Conservation (phyloP, 2,797 vertebrate species). For the Phyllotis vaccarum region DNA sequence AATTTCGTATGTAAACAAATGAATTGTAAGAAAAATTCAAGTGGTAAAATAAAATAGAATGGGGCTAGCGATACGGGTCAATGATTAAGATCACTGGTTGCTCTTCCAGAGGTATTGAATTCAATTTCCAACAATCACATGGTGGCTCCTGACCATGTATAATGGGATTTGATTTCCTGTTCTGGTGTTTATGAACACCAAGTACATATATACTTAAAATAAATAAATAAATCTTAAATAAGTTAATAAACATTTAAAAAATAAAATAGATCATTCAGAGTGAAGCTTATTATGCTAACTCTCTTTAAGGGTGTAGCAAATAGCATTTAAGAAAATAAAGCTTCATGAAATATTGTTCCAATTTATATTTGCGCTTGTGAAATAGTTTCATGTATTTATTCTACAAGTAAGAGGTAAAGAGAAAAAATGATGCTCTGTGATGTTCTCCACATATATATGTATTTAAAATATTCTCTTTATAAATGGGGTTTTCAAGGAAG, state of each 20-base stretch:
- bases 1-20: neutral
- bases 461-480: neutral
- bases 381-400: conserved; percentile 29
- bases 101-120: too few relatives aligned
- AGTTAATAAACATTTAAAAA: neutral
- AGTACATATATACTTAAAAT: too few relatives aligned
- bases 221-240: too few relatives aligned
- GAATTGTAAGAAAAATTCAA: neutral
- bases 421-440: too few relatives aligned
- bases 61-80: neutral
- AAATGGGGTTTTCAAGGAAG: neutral
- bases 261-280: neutral
- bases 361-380: neutral
- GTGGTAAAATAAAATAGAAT: neutral
- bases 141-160: too few relatives aligned
- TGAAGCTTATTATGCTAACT: neutral
- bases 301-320: neutral
- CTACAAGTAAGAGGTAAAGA: neutral
- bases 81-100: too few relatives aligned
- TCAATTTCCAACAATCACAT: too few relatives aligned
- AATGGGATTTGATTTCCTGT: too few relatives aligned
- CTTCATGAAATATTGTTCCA: neutral
- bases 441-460: too few relatives aligned
- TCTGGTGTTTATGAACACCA: too few relatives aligned
- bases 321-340: neutral